A percentile compares a stretch with the other conserved stretches of the same genome.
These are phyloP conservation scores for Oasisia sp. DNA, from an alignment of 2,888 invertebrate species.

Conservation along the genomic window DNA sequence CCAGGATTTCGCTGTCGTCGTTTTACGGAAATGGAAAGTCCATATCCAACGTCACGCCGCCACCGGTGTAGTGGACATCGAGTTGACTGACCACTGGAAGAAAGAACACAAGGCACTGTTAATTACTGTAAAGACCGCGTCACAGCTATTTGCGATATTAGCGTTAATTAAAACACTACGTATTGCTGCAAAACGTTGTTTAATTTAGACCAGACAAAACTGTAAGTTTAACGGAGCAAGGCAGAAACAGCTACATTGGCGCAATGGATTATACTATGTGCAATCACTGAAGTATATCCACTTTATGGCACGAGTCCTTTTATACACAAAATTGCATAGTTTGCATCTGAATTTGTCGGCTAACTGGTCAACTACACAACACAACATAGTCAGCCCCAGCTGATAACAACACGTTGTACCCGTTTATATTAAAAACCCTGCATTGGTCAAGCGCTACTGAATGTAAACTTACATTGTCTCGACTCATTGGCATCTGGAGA, in stretches of 20 bases:
- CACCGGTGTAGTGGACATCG: not conserved
- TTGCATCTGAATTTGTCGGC: not conserved
- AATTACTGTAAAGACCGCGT: not conserved
- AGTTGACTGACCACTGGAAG: not conserved
- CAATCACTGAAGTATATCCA: not conserved
- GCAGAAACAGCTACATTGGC: not conserved
- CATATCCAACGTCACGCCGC: not conserved
- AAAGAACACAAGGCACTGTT: not conserved
- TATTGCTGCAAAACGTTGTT: not conserved
- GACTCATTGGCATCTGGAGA: not conserved
- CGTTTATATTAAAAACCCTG: not conserved
- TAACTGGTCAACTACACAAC: not conserved
- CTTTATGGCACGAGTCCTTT: not conserved
- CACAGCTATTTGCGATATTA: not conserved
- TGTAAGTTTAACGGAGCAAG: not conserved
- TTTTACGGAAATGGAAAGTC: not conserved
- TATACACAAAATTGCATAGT: not conserved
- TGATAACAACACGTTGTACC: not conserved
- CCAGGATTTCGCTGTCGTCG: not conserved
- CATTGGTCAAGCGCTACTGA: not conserved
- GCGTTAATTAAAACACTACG: not conserved
- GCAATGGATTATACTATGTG: not conserved
- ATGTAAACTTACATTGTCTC: not conserved
- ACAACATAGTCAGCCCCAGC: not conserved
- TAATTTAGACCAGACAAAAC: too few species aligned